These are phyloP conservation scores for Arctia plantaginis DNA, from an alignment of 2,888 invertebrate genomes.

Conservation along the genomic window DNA sequence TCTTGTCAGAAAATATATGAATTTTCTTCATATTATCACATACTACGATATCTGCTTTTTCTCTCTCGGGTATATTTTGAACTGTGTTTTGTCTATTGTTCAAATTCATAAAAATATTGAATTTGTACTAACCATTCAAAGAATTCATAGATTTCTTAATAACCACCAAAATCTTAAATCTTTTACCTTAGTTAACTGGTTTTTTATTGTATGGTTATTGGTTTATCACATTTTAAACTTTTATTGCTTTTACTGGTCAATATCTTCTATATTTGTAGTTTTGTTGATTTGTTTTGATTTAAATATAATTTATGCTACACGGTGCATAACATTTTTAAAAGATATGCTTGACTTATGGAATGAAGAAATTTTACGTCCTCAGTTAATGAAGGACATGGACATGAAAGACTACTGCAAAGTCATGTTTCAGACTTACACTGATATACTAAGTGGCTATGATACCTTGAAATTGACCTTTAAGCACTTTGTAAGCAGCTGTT, in stretches of 20 bases:
- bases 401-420: background rate
- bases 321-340: too few species aligned
- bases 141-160: conserved; percentile 16
- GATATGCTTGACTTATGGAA: too few species aligned
- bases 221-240: background rate
- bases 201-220: background rate
- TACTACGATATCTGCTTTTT: background rate
- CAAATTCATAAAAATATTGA: conserved; percentile 17
- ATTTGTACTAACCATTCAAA: conserved; percentile 25
- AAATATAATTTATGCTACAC: too few species aligned
- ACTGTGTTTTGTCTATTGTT: conserved; percentile 1
- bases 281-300: too few species aligned
- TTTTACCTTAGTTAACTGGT: conserved; percentile 9
- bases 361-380: too few species aligned
- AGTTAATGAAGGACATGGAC: too few species aligned
- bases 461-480: too few species aligned
- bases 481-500: conserved; percentile 34
- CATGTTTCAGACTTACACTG: too few species aligned
- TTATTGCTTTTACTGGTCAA: background rate
- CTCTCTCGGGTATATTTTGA: conserved; percentile 13
- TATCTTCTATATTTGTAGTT: too few species aligned
- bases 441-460: too few species aligned
- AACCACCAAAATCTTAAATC: background rate
- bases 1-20: background rate
- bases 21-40: background rate